Base-by-base conservation (phyloP, 2,797 vertebrate genomes). In the Falco novaeseelandiae region DNA sequence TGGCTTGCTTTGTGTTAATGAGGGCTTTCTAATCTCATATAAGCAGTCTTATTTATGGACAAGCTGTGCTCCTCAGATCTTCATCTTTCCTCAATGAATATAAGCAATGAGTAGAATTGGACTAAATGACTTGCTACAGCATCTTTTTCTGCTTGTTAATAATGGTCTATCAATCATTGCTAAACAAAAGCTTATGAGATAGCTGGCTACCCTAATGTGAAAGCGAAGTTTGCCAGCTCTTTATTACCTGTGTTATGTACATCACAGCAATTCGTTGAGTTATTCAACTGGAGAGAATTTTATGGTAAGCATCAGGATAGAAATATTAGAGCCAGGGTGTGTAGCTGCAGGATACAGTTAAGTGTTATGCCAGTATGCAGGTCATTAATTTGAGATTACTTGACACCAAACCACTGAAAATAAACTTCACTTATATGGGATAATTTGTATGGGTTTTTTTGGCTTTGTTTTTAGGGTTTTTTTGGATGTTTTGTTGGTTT, bases 191-290 rank as follows among this genome's bases (percentile, higher is more conserved):
- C 29, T 80, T 90, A 69, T 38, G 87, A 83, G 81, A 27, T 29
- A 74, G 22, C 59, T 90, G 79, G 38, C 72, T 93, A 90, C 81
- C 49, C 86, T 92, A 87, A 94, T 58, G 81, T 51, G 49, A 40
- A 36, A 42, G 32, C 90, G 83, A 87, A n/a, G 52, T 87, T 89
- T 91, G 74, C 90, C 89, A 88, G 42, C 66, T 90, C 69, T 94
- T 96, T 76, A 96, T 94, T 96, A 91, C 89, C 51, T 66, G 40
- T 70, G 57, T 91, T 91, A 89, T 67, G 81, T 72, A 83, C 61
- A 54, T 74, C 52, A 46, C 40, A 82, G 66, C 46, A 91, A 89
- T 94, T 94, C 95, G 74, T 51, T 66, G 48, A 89, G 51, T 89
- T 90, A 58, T 59, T 95, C 76, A 93, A 2, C 44, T 29, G 44